These are phyloP conservation scores for Nephrocerus scutellatus DNA, from an alignment of 2,888 invertebrate genomes.

Conservation along the genomic window DNA sequence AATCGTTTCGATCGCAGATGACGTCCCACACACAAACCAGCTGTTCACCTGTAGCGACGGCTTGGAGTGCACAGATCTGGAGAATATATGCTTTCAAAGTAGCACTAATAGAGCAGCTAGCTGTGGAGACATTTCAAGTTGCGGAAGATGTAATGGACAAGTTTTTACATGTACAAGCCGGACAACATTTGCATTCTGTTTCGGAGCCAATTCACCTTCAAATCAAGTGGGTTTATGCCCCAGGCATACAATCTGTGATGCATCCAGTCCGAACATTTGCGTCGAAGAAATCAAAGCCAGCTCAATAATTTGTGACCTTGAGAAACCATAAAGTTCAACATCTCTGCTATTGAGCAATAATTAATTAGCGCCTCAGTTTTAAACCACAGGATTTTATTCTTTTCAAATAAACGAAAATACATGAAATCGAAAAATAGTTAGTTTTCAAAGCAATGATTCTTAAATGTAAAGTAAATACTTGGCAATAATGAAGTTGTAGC, in stretches of 20 bases:
- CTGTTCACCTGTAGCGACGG: slow-evolving; percentile 35
- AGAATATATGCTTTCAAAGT: slow-evolving; percentile 39
- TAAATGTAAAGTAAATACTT: too few relatives aligned
- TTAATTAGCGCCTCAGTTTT: too few relatives aligned
- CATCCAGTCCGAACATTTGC: slow-evolving; percentile 30
- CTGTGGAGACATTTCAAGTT: slow-evolving; percentile 37
- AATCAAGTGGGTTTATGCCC: slow-evolving; percentile 34
- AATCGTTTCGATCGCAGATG: slow-evolving; percentile 6
- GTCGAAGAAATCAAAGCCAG: slow-evolving; percentile 18
- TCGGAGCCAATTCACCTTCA: slow-evolving; percentile 32
- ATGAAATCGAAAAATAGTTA: too few relatives aligned
- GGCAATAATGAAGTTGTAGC: too few relatives aligned
- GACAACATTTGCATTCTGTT: slow-evolving; percentile 38
- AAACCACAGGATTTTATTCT: too few relatives aligned
- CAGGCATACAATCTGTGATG: slow-evolving; percentile 32
- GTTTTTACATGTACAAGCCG: slow-evolving; percentile 38
- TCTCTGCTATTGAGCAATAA: too few relatives aligned
- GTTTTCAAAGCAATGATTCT: too few relatives aligned
- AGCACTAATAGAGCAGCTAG: slow-evolving; percentile 31
- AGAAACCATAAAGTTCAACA: too few relatives aligned
- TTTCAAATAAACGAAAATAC: too few relatives aligned
- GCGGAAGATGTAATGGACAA: slow-evolving; percentile 34
- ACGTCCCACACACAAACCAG: slow-evolving; percentile 27
- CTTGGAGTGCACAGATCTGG: slow-evolving; percentile 34
- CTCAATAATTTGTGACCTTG: slow-evolving; percentile 17